phyloP scores from a whole-genome alignment of 2,113 vertebrate genomes.

The Pachypanchax playfairii region DNA sequence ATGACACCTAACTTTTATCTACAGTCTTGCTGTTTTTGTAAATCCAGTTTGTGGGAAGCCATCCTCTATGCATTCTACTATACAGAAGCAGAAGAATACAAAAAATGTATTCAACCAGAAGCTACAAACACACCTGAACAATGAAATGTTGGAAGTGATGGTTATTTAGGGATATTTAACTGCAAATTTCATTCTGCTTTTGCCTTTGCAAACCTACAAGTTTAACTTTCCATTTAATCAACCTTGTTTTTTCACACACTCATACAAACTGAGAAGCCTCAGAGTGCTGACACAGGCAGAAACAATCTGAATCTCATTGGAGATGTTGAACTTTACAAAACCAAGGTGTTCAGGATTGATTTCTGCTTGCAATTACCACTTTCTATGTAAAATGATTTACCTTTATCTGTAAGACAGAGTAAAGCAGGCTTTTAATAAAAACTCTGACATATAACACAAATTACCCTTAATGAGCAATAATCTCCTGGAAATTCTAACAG shows the following conservation, averaged over 20 bases:
- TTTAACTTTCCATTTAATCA: not conserved
- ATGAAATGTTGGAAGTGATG: no score
- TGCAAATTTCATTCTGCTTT: no score
- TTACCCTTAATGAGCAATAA: constrained; percentile 15
- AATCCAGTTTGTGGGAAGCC: constrained; percentile 54
- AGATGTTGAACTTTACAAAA: constrained; percentile 70
- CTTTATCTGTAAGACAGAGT: constrained; percentile 40
- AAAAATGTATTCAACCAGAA: no score
- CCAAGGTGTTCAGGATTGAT: constrained; percentile 69
- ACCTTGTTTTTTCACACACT: no score
- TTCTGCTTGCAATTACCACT: constrained; percentile 57
- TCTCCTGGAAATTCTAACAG: not conserved
- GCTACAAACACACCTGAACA: no score
- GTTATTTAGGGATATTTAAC: no score
- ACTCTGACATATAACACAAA: constrained; percentile 48
- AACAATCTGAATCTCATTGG: constrained; percentile 63
- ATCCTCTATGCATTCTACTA: not conserved
- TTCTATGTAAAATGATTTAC: constrained; percentile 48
- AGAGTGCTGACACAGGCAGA: constrained; percentile 66
- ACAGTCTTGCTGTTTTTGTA: constrained; percentile 29
- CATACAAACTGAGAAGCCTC: not conserved
- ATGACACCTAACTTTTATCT: constrained; percentile 36
- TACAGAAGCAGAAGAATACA: constrained; percentile 14
- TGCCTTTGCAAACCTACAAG: no score
- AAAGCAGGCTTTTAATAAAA: constrained; percentile 46